Evolutionary conservation across 2,797 vertebrate genomes (phyloP), one percentile per base, ranked within the genome.

Genomic region (Ctenopoma kingsleyae): DNA sequence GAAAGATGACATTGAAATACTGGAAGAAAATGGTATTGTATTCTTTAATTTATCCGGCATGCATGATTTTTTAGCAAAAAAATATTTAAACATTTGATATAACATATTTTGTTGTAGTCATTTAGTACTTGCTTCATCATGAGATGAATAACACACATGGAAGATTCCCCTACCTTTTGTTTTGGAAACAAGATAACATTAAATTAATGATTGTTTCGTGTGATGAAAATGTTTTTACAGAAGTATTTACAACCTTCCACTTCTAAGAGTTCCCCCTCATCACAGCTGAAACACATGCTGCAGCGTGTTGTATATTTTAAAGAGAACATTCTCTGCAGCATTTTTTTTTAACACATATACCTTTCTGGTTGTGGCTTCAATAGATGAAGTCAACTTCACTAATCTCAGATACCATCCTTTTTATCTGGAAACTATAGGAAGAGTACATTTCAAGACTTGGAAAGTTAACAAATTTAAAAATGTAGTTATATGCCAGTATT

Each of bases 191-290:
- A 6, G 4, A 48, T 22, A n/a, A 6, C 16, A 9, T 30, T 41
- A 41, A 11, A 38, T 59, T 10, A 54, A 55, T 59, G 5, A 43
- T 16, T 58, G 8, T 50, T 46, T 57, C 11, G 55, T 53, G 13
- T 35, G 40, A 36, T 51, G 6, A 55, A 65, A 65, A 38, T 5
- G 2, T 65, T 27, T 22, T 35, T 59, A 4, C n/a, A 44, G 6
- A 44, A 36, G 22, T 11, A 59, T 59, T 55, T 50, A 51, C 16
- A 44, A 51, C 43, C 40, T 51, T 49, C 9, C 1, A 0, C 23
- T 57, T 57, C 15, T 11, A 11, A 52, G 4, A 58, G 20, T 19
- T 75, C 32, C 11, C 43, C 46, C 36, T 55, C 22, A 36, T 73
- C 11, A 12, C 2, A 51, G 15, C 20, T 54, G 11, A 22, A 54